Base-by-base conservation (phyloP, 1,140 invertebrate genomes). In the Bombus picipes region DNA sequence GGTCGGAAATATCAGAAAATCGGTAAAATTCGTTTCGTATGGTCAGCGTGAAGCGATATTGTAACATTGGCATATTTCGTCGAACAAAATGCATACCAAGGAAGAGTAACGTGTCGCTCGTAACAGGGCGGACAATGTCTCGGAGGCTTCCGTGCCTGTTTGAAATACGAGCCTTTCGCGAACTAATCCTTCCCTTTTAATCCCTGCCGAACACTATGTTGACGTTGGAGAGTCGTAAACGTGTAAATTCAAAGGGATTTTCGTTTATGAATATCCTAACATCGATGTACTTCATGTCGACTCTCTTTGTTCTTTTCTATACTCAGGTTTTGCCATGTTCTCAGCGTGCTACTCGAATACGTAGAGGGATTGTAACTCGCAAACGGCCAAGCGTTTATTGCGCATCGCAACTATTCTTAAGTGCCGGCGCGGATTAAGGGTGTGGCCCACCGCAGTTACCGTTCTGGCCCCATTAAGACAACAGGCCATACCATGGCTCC, bases 331-430 rank as follows among this genome's bases (percentile, higher is more conserved):
- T 37, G 28, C 22, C 32, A 39, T 28, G 68, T 66, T 73, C 47
- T 28, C 13, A 15, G 9, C 71, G 57, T 28, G 57, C 18, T 59
- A 8, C 15, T 80, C 43, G 59, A 57, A 43, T 68, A 59, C 57
- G n/a, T 81, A n/a, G 72, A 84, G 62, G 62, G 62, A 88, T 76
- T 37, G 81, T 6, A 15, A 25, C 32, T 65, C n/a, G 57, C 75
- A n/a, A 9, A 59, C 53, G 34, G 25, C 9, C 41, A 37, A 65
- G 59, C 62, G 59, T 89, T 85, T 88, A 77, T 88, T 84, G 72
- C 81, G 68, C 65, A 72, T 85, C 78, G 43, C n/a, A 25, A 78
- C 84, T 78, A 88, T 88, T 82, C 83, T 88, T 74, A 82, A 89
- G 78, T 65, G 81, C 32, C n/a, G 74, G 39, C 68, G 74, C 34